A percentile compares a stretch with the other conserved stretches of the same genome.
Conservation (phyloP, 2,888 invertebrate species). For the Chrysomela aeneicollis region DNA sequence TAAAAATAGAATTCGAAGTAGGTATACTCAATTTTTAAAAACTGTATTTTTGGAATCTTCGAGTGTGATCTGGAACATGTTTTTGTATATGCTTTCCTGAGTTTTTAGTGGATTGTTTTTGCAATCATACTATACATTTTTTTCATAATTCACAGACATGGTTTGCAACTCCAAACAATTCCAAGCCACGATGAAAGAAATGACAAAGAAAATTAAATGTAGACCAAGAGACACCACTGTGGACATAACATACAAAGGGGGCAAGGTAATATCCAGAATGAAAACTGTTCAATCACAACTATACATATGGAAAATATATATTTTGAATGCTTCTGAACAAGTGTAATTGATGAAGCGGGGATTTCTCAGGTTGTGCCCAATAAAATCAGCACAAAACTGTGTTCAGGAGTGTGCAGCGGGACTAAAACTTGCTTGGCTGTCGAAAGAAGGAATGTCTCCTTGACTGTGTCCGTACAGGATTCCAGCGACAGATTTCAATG, state of each 20-base stretch:
- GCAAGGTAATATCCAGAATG: constrained; percentile 20
- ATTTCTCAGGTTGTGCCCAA: constrained; percentile 28
- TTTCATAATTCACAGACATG: constrained; percentile 6
- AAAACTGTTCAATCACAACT: neutral
- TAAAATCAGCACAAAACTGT: constrained; percentile 31
- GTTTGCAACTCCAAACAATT: constrained; percentile 25
- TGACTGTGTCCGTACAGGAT: constrained; percentile 26
- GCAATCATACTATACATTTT: too few species aligned
- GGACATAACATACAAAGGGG: constrained; percentile 28
- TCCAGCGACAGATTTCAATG: constrained; percentile 24
- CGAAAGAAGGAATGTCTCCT: constrained; percentile 23
- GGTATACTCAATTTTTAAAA: too few species aligned
- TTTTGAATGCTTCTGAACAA: too few species aligned
- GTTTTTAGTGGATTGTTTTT: too few species aligned
- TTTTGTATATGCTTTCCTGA: too few species aligned
- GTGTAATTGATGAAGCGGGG: too few species aligned
- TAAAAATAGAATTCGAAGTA: constrained; percentile 3
- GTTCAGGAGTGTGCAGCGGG: constrained; percentile 31
- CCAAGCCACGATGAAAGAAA: constrained; percentile 26
- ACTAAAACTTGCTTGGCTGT: constrained; percentile 29
- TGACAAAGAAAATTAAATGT: constrained; percentile 32
- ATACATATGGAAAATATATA: neutral
- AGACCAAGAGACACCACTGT: constrained; percentile 32
- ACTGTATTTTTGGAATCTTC: too few species aligned
- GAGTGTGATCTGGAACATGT: too few species aligned